phyloP scores from a whole-genome alignment of 1,140 invertebrate genomes.

The Cataglyphis hispanica region DNA sequence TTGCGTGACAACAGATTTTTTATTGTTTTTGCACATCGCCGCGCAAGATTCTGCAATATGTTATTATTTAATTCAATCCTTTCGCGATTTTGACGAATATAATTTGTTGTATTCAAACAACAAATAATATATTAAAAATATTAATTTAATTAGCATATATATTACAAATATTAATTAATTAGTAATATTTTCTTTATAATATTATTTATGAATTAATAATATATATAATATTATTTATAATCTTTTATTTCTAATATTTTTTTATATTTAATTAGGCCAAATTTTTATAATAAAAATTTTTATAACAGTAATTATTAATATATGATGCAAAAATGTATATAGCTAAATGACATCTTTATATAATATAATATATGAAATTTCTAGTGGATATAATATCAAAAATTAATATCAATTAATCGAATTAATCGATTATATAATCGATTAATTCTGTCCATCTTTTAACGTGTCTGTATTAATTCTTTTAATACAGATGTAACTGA shows the following conservation, averaged over 20 bases:
- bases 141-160: too few species aligned
- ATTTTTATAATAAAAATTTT: neutral
- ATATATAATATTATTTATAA: neutral
- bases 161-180: too few species aligned
- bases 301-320: too few species aligned
- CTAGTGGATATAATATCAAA: neutral
- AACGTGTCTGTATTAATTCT: neutral
- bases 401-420: neutral
- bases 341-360: neutral
- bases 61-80: constrained; percentile 5
- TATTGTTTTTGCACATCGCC: neutral
- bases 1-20: constrained; percentile 18
- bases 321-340: too few species aligned
- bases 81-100: constrained; percentile 5
- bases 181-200: neutral
- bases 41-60: neutral
- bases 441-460: neutral
- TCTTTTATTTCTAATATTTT: neutral
- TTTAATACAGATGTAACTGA: neutral
- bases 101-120: neutral
- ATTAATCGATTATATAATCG: too few species aligned
- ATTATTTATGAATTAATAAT: neutral
- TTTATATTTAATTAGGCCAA: neutral
- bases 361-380: neutral
- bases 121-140: neutral